These are phyloP conservation scores for Acipenser oxyrinchus DNA, from an alignment of 2,797 vertebrate species.

Conservation along the genomic window DNA sequence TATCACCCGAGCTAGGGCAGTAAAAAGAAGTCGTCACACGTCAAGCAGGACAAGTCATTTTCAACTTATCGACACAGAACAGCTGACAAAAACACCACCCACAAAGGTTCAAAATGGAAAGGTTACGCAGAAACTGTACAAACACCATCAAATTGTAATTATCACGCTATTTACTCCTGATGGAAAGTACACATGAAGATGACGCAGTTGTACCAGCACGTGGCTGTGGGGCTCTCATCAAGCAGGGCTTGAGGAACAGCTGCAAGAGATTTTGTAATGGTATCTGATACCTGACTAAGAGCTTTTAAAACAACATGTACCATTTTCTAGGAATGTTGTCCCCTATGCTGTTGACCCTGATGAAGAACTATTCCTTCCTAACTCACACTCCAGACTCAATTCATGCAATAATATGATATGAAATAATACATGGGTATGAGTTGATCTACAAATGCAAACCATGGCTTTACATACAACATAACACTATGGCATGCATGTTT, in stretches of 20 bases:
- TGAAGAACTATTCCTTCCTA: neutral
- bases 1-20: too few species aligned
- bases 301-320: neutral
- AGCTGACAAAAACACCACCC: neutral
- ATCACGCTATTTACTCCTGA: constrained; percentile 7
- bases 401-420: constrained; percentile 5
- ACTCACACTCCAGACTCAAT: neutral
- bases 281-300: neutral
- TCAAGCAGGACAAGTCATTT: constrained; percentile 5
- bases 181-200: constrained; percentile 8
- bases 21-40: neutral
- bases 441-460: constrained; percentile 15
- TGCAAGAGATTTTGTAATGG: neutral
- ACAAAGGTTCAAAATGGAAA: neutral
- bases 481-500: constrained; percentile 18
- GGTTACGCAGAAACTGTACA: neutral
- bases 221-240: neutral
- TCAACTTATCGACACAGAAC: constrained; percentile 16
- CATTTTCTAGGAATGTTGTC: neutral
- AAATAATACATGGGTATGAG: constrained; percentile 16
- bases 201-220: neutral
- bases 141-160: constrained; percentile 7
- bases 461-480: constrained; percentile 14
- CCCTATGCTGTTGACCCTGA: neutral
- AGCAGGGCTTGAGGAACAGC: neutral